Conservation (phyloP, 2,888 invertebrate genomes). For the Ecdyonurus torrentis region DNA sequence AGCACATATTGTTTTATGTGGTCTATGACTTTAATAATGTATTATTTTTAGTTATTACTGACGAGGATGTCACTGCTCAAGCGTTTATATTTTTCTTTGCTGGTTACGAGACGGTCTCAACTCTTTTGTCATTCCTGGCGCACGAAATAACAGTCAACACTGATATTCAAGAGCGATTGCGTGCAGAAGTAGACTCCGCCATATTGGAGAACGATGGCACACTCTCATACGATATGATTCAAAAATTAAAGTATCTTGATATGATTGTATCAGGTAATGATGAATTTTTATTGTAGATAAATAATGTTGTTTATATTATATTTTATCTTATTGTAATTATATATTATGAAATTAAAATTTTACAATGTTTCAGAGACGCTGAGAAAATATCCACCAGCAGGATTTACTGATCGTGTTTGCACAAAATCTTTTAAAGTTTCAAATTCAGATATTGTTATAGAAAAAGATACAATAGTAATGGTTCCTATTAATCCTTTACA, state of each 20-base stretch:
- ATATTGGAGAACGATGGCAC: constrained; percentile 13
- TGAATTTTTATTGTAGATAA: too few species aligned
- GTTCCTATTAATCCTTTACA: constrained; percentile 31
- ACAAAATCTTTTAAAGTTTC: constrained; percentile 14
- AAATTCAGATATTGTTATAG: constrained; percentile 22
- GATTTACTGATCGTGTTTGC: constrained; percentile 4
- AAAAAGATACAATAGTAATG: constrained; percentile 23
- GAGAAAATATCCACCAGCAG: constrained; percentile 8
- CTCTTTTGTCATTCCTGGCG: constrained; percentile 16
- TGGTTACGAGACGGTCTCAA: constrained; percentile 19
- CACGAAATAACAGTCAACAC: constrained; percentile 16
- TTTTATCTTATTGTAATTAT: too few species aligned
- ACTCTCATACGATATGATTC: constrained; percentile 16
- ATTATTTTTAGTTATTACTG: too few species aligned
- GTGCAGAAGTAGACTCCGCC: constrained; percentile 16
- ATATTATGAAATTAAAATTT: background rate
- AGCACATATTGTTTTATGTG: too few species aligned
- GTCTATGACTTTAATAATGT: too few species aligned
- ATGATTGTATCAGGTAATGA: background rate
- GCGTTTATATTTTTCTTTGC: constrained; percentile 18
- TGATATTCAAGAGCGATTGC: constrained; percentile 15
- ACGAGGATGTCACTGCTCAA: constrained; percentile 14
- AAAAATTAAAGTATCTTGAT: constrained; percentile 2
- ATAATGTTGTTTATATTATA: too few species aligned
- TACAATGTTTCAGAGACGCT: constrained; percentile 2